Evolutionary conservation across 2,113 vertebrate species (phyloP), one percentile per base, ranked within the genome.

Genomic region (Aegotheles bennettii): DNA sequence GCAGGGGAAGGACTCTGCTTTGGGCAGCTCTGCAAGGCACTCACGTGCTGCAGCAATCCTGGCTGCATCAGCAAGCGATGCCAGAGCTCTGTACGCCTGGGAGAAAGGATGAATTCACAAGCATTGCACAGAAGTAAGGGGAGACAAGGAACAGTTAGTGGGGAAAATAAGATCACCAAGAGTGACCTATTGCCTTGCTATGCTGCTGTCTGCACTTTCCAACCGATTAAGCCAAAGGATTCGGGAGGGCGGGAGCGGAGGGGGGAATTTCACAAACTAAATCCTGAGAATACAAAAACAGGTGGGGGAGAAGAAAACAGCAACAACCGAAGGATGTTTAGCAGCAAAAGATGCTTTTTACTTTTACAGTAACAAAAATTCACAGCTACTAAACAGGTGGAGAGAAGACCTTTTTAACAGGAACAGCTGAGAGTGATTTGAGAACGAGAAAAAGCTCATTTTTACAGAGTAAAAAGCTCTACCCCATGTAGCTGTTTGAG

Each of bases 361-460:
- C 51, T 76, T n/a, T 31, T 42, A 31, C 35, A 59, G 75, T 13
- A 67, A 76, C 57, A 93, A 93, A 83, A 91, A 91, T 64, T 75
- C 64, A 57, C 53, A 59, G 87, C 16, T 73, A 31, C 57, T 45
- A 57, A 96, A 80, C 67, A 92, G 85, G 83, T 57, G 47, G 90
- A 91, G 68, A 95, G 73, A 57, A 61, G 89, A 61, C 61, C 47
- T 87, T 95, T 81, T 84, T 71, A 94, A 91, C 69, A 63, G 76
- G 24, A 86, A 64, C 59, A 93, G 89, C 59, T 35, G 42, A 94
- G 86, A 91, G 78, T 78, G 86, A 93, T 90, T 54, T 50, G 69
- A 84, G 68, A 88, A 81, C 11, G n/a, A 95, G 87, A 75, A 87
- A 93, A 91, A 89, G 54, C 84, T 89, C 50, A 16, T 79, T 84